A percentile compares a stretch with the other conserved stretches of the same genome.
phyloP scores from a whole-genome alignment of 2,888 invertebrate genomes.

The Rhabditophanes sp. region DNA sequence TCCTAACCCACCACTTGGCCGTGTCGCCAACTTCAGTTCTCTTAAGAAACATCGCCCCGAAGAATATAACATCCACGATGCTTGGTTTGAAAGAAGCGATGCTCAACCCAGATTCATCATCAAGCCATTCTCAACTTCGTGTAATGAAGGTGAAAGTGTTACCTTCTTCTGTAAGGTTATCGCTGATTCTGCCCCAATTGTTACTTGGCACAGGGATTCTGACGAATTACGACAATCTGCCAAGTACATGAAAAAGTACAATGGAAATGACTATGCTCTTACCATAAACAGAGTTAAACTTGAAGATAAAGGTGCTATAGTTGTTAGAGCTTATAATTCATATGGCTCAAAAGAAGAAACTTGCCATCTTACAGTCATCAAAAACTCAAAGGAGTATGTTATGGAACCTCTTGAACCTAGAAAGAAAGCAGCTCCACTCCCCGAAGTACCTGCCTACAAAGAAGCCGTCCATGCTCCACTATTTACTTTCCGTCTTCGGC shows the following conservation, averaged over 20 bases:
- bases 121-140: conserved; percentile 81
- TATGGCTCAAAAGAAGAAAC: conserved; percentile 88
- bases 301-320: conserved; percentile 89
- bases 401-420: conserved; percentile 25
- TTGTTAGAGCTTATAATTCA: conserved; percentile 85
- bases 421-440: conserved; percentile 17
- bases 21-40: conserved; percentile 89
- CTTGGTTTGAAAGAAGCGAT: conserved; percentile 55
- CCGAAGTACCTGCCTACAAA: conserved; percentile 67
- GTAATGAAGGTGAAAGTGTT: conserved; percentile 89
- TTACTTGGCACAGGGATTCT: conserved; percentile 87
- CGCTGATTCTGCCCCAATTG: conserved; percentile 72
- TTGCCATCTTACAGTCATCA: conserved; percentile 71
- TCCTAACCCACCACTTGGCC: conserved; percentile 79
- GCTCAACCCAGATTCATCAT: conserved; percentile 96
- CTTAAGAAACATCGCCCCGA: conserved; percentile 82
- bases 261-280: conserved; percentile 87
- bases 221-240: conserved; percentile 83
- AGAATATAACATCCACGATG: conserved; percentile 87
- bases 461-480: conserved; percentile 78
- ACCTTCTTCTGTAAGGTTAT: conserved; percentile 93
- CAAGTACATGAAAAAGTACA: conserved; percentile 96
- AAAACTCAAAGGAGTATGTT: conserved; percentile 4
- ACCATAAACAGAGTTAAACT: conserved; percentile 85
- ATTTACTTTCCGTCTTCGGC: conserved; percentile 94